Conservation (phyloP, 2,888 invertebrate species). For the Camptogramma bilineatum region DNA sequence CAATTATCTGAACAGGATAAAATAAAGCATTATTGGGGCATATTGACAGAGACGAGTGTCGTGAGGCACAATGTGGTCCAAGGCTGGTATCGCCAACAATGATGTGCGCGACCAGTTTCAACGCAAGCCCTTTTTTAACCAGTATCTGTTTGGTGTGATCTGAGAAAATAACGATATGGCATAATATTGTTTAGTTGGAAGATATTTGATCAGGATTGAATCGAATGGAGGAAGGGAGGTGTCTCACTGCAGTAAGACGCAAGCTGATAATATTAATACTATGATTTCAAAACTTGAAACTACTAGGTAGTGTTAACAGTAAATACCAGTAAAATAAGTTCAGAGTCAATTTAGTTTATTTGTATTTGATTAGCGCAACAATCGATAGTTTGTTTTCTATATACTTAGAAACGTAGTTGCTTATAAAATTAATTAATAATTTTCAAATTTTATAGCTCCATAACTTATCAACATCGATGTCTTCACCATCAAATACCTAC, state of each 20-base stretch:
- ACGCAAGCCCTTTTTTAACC: constrained; percentile 65
- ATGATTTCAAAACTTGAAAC: no score
- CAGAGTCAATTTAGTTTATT: no score
- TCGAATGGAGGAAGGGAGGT: no score
- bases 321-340: no score
- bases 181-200: constrained; percentile 1
- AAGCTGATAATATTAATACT: no score
- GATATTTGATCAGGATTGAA: neutral
- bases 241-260: no score
- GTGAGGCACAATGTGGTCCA: constrained; percentile 56
- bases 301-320: no score
- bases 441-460: neutral
- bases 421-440: neutral
- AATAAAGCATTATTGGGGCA: constrained; percentile 33
- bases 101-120: constrained; percentile 76
- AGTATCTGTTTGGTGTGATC: constrained; percentile 59
- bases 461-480: neutral
- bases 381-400: no score
- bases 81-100: constrained; percentile 76
- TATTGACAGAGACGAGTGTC: constrained; percentile 46
- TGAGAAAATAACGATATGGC: constrained; percentile 41
- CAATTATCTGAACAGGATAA: constrained; percentile 30
- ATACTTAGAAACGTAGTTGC: no score
- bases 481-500: neutral
- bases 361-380: no score